Evolutionary conservation across 2,888 invertebrate species (phyloP).

Genomic region (Allophyes oxyacanthae): DNA sequence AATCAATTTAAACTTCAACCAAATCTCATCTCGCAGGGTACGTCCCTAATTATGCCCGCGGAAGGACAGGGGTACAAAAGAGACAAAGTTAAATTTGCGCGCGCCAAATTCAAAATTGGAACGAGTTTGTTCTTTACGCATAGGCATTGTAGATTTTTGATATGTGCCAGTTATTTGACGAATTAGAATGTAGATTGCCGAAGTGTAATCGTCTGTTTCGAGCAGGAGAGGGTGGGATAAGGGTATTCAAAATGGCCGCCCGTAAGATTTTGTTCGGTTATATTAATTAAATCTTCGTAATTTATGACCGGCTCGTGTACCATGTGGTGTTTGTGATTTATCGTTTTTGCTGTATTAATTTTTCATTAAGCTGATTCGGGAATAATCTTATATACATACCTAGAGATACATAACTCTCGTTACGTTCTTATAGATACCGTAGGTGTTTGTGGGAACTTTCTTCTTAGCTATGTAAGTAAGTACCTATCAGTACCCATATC

Average conservation of each 20-base stretch:
- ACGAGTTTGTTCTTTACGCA: constrained; percentile 52
- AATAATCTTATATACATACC: constrained; percentile 43
- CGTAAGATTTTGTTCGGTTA: constrained; percentile 87
- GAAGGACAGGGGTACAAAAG: constrained; percentile 82
- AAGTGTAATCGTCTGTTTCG: constrained; percentile 86
- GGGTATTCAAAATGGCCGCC: constrained; percentile 85
- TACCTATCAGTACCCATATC: no score
- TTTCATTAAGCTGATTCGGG: constrained; percentile 63
- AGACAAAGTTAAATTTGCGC: constrained; percentile 69
- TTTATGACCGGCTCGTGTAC: constrained; percentile 81
- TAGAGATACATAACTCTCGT: constrained; percentile 2
- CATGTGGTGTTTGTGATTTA: constrained; percentile 83
- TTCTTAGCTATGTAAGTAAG: no score
- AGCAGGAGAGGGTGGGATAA: constrained; percentile 81
- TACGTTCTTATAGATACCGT: not conserved
- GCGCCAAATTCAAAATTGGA: constrained; percentile 50
- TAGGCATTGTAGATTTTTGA: constrained; percentile 43
- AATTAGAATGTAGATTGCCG: constrained; percentile 63
- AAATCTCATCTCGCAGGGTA: constrained; percentile 85
- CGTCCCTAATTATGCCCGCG: constrained; percentile 87
- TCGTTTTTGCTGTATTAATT: constrained; percentile 79
- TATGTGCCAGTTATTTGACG: constrained; percentile 35
- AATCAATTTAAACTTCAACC: constrained; percentile 86
- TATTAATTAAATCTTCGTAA: constrained; percentile 89
- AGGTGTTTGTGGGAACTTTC: not conserved